phyloP scores from a whole-genome alignment of 2,113 vertebrate genomes.

The Alexandromys fortis region DNA sequence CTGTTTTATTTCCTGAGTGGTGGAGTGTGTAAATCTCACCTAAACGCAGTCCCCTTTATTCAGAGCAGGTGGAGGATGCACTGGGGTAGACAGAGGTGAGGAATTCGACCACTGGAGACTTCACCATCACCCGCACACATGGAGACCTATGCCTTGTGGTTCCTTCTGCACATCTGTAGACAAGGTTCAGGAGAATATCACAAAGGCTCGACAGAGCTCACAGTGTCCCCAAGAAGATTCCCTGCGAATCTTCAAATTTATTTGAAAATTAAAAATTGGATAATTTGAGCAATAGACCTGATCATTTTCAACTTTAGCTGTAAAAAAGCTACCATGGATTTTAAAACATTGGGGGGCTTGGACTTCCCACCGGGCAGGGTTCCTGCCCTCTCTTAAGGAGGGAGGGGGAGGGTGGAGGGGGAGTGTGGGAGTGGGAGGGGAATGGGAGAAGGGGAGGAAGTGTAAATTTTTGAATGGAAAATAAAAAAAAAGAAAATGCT shows the following conservation, averaged over 20 bases:
- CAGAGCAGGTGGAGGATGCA: background rate
- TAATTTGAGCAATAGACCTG: background rate
- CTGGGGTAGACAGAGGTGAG: background rate
- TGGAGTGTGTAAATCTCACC: background rate
- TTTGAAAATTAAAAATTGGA: conserved; percentile 9
- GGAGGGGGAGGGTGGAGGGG: no score
- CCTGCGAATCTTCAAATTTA: background rate
- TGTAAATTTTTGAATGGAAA: no score
- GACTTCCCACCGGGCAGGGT: no score
- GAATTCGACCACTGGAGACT: background rate
- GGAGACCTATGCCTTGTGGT: no score
- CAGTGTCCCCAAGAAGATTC: background rate
- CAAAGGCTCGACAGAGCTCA: background rate
- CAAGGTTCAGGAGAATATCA: background rate
- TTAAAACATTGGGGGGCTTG: background rate
- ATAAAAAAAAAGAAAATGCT: no score
- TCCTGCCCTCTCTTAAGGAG: no score
- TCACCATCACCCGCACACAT: background rate
- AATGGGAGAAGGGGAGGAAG: no score
- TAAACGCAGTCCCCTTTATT: background rate
- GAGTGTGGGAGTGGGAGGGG: no score
- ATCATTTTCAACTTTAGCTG: background rate
- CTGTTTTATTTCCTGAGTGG: background rate
- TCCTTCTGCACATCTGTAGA: background rate
- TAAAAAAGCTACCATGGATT: background rate